Evolutionary conservation across 1,140 invertebrate species (phyloP), one percentile per base, ranked within the genome.

Genomic region (Ooceraea biroi): DNA sequence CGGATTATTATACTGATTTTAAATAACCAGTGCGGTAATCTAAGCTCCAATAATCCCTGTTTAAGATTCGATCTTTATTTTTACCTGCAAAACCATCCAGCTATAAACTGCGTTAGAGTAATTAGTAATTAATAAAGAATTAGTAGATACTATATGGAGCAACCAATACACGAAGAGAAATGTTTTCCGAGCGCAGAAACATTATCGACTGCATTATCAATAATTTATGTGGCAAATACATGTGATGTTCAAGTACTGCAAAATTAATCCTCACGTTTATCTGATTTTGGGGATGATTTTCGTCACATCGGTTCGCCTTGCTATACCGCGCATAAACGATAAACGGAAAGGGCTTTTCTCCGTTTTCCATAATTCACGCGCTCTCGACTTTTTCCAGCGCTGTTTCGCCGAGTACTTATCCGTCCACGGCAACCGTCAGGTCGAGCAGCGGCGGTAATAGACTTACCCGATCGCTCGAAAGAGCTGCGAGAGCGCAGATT

Each of bases 381-480:
- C 63, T 78, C 68, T 57, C 22, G 69, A 36, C 63, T 69, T 80
- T 69, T 69, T 44, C 76, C 12, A 27, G 65, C 44, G 27, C 19
- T 60, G 12, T 71, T 58, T 55, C 57, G 36, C 25, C 65, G 7
- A 17, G 41, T 22, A 22, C 41, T 44, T 57, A 57, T 17, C 10
- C 60, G 60, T 36, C n/a, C 57, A 17, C 55, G 68, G 65, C n/a
- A 19, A 14, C 17, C 3, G 65, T 58, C 76, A 46, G 68, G 61
- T 41, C 27, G 30, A 22, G 52, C 66, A n/a, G n/a, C n/a, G n/a
- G n/a, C n/a, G 61, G 63, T 48, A 78, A 78, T 78, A 78, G 74
- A 78, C 22, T 78, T 78, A 78, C 68, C 19, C 25, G 65, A 78
- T 78, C 76, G 50, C 36, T 36, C 41, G 12, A 69, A 57, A 36